These are phyloP conservation scores for Nephotettix cincticeps DNA, from an alignment of 1,140 invertebrate species.

Conservation along the genomic window DNA sequence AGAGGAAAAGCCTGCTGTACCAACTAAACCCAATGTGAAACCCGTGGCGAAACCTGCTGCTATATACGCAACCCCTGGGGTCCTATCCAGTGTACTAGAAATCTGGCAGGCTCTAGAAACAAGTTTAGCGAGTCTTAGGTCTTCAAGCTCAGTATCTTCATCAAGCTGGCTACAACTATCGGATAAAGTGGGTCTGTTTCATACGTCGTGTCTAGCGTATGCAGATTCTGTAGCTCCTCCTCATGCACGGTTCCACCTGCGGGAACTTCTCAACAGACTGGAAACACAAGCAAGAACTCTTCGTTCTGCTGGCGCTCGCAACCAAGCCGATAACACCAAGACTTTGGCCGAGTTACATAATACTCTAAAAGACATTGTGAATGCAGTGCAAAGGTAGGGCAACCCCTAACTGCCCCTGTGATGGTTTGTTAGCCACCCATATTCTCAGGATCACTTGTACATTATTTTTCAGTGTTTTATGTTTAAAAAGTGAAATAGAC, in stretches of 20 bases:
- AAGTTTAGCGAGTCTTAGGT: conserved; percentile 61
- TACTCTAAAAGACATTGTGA: conserved; percentile 78
- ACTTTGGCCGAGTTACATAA: conserved; percentile 73
- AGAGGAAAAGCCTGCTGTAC: conserved; percentile 65
- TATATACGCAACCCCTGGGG: conserved; percentile 65
- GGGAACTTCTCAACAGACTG: conserved; percentile 78
- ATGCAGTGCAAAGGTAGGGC: conserved; percentile 42
- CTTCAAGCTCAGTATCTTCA: conserved; percentile 57
- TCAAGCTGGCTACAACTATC: conserved; percentile 79
- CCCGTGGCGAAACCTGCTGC: conserved; percentile 46
- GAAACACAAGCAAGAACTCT: conserved; percentile 76
- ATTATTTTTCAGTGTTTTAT: background rate
- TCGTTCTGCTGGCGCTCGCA: conserved; percentile 67
- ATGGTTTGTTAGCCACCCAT: background rate
- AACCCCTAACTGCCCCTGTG: background rate
- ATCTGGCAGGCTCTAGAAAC: conserved; percentile 66
- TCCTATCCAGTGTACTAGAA: conserved; percentile 60
- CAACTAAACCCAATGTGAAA: conserved; percentile 60
- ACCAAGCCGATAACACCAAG: conserved; percentile 66
- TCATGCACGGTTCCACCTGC: conserved; percentile 84
- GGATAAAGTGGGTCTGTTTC: conserved; percentile 77
- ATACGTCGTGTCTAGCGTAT: conserved; percentile 72
- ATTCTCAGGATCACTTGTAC: background rate
- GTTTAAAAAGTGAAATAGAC: background rate
- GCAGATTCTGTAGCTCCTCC: conserved; percentile 74